Base-by-base conservation (phyloP, 2,113 vertebrate genomes). In the Dromiciops gliroides region DNA sequence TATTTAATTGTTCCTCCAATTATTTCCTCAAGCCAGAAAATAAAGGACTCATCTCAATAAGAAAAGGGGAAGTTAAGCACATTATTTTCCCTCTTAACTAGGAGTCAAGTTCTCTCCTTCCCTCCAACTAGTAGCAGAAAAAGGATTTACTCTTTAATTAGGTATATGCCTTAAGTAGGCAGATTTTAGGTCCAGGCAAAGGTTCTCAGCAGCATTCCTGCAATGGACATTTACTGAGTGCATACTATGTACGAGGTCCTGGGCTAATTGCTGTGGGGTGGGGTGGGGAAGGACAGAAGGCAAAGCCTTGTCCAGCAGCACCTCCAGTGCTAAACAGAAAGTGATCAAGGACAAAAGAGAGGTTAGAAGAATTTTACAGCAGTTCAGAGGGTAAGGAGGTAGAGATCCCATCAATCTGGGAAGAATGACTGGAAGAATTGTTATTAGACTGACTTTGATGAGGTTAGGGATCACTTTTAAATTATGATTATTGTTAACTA, bases 131-230 rank as follows among this genome's bases (percentile, higher is more conserved):
- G 25, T n/a, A 94, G 67, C 95, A 92, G 8, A 90, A 89, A 50
- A 91, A 94, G 96, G 96, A 49, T 50, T 67, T 2, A 23, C 89
- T 90, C 12, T 50, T 93, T 37, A 2, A 89, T 94, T 88, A 75
- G 95, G 91, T 91, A 96, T 92, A 19, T 75, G 92, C 95, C 96
- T 24, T 0, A 44, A 92, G 94, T 92, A 47, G 92, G 91, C 0
- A 91, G 75, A 26, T 23, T 25, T 19, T n/a, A 83, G 19, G 51
- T 22, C 44, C 24, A 8, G 44, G 31, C 10, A 47, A 23, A 26
- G 50, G 50, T 83, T 22, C 19, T 44, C 60, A 4, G 6, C 16
- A 22, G n/a, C n/a, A 75, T 75, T 83, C n/a, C 67, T 83, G 37
- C 16, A 56, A 8, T 11, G 26, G 10, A 10, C 53, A 83, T 83